Conservation (phyloP, 1,140 invertebrate genomes). For the Drosophila malerkotliana region DNA sequence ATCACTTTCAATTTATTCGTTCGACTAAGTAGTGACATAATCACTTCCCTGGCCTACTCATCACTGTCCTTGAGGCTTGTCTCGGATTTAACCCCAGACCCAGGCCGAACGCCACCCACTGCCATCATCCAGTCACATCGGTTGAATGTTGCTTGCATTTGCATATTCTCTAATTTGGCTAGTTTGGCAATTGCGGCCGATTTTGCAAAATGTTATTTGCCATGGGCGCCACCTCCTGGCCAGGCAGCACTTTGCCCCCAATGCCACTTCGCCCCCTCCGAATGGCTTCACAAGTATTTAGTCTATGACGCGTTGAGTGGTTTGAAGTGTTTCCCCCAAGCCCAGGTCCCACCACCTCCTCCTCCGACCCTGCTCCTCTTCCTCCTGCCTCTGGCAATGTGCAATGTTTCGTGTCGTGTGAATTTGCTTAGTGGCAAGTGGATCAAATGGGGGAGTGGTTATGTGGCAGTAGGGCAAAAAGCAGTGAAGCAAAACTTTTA, state of each 20-base stretch:
- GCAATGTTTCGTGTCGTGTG: slow-evolving; percentile 63
- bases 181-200: slow-evolving; percentile 81
- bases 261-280: neutral
- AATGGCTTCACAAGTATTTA: slow-evolving; percentile 71
- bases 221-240: slow-evolving; percentile 37
- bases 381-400: slow-evolving; percentile 27
- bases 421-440: slow-evolving; percentile 71
- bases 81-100: neutral
- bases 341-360: neutral
- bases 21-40: slow-evolving; percentile 1
- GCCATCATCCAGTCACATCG: slow-evolving; percentile 26
- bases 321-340: slow-evolving; percentile 56
- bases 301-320: slow-evolving; percentile 74
- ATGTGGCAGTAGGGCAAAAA: slow-evolving; percentile 19
- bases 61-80: slow-evolving; percentile 23
- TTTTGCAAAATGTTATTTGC: slow-evolving; percentile 81
- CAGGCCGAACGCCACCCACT: neutral
- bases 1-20: neutral
- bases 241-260: neutral
- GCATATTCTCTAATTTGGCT: slow-evolving; percentile 80
- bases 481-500: slow-evolving; percentile 51
- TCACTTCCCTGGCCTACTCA: slow-evolving; percentile 8
- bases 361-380: neutral
- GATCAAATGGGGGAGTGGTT: slow-evolving; percentile 8
- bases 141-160: slow-evolving; percentile 73